phyloP scores from a whole-genome alignment of 53 echinoderm and acorn worm species.

The Arbacia lixula region DNA sequence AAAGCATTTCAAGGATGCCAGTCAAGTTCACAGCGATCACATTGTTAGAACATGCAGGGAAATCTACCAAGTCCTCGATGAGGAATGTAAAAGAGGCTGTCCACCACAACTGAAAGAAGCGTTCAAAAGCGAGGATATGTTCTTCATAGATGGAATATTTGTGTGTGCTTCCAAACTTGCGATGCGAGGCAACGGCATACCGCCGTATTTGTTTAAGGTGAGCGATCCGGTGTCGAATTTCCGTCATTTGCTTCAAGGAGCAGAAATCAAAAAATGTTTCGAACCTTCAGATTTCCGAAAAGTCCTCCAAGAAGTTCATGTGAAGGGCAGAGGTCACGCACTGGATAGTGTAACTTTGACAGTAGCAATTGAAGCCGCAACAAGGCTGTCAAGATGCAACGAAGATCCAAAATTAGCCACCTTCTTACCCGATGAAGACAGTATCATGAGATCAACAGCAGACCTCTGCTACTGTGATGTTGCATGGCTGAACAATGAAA shows the following conservation, averaged over 20 bases:
- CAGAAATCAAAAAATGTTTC: conserved; percentile 3
- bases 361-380: conserved; percentile 21
- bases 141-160: conserved; percentile 30
- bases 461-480: conserved; percentile 48
- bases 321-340: background rate
- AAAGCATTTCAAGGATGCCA: background rate
- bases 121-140: background rate
- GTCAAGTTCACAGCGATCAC: no score
- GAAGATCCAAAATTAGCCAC: background rate
- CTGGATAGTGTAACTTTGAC: background rate
- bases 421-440: conserved; percentile 44
- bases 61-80: background rate
- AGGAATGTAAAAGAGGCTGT: background rate
- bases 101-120: background rate
- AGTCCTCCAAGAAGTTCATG: background rate
- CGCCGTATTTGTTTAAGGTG: conserved; percentile 41
- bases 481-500: conserved; percentile 4
- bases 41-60: background rate
- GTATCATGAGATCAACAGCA: conserved; percentile 1
- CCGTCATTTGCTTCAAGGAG: conserved; percentile 3
- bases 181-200: background rate
- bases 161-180: conserved; percentile 23
- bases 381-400: background rate
- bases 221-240: background rate
- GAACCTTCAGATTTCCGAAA: background rate